Base-by-base conservation (phyloP, 1,140 invertebrate genomes). In the Drosophila auraria region DNA sequence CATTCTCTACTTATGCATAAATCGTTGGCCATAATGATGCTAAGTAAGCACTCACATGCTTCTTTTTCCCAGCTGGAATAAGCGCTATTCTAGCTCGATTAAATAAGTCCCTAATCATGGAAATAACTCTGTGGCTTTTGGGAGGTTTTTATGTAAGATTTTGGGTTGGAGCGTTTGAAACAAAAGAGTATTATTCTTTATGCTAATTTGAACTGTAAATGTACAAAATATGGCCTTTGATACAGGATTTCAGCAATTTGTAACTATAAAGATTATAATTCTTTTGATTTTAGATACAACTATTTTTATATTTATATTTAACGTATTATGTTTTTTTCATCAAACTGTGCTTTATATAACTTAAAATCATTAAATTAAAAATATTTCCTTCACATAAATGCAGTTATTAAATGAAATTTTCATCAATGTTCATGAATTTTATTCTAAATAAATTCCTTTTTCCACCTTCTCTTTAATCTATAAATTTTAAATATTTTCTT, bases 1-100 rank as follows among this genome's bases (percentile, higher is more conserved):
- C 57, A 80, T 80, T 80, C 61, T 80, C 40, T 45, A 80, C 72
- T 83, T 83, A 49, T 69, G 68, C 68, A 87, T 83, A 83, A 87
- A 83, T 83, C 74, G 78, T 60, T 42, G 51, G 59, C 74, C 59
- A 63, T 72, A 81, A 81, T 78, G 79, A 80, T 49, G 70, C 47
- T 53, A 82, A 63, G 49, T 61, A 71, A 79, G 50, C 65, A 57
- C 38, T 71, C 59, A 27, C 9, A 20, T 78, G 45, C 44, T 17
- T 44, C 74, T 44, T 30, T 78, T 49, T 33, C 44, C 54, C 50
- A 11, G 23, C 38, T 33, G 6, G n/a, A 42, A 71, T 74, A 65
- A 73, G 42, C 57, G 61, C 33, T 45, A 40, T 65, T 76, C 80
- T 36, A 38, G 30, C 40, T 40, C 17, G 36, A 58, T 62, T 78